Conservation (phyloP, 2,797 vertebrate genomes). For the Lindbergichthys nudifrons region DNA sequence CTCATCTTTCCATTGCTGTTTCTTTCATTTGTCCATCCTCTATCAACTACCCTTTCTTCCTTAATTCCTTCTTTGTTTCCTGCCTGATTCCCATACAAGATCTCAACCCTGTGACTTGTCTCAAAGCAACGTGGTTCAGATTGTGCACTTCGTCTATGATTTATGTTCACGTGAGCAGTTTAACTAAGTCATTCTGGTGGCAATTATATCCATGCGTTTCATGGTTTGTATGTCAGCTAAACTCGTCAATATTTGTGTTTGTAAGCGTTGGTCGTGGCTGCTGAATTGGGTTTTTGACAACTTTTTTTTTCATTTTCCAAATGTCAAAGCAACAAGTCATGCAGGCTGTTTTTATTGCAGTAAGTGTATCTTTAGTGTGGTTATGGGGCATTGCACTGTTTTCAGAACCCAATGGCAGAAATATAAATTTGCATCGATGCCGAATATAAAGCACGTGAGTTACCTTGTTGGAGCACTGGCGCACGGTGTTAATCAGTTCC, state of each 20-base stretch:
- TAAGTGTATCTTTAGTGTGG: not conserved
- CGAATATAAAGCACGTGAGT: not conserved
- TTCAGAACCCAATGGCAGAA: not conserved
- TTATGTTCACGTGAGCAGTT: not conserved
- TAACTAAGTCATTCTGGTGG: not conserved
- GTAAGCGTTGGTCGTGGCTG: not conserved
- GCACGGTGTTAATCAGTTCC: slow-evolving; percentile 95
- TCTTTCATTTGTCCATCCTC: not conserved
- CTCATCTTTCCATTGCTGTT: not conserved
- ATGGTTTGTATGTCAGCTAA: not conserved
- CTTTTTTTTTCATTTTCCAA: not conserved
- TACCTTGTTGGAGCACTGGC: slow-evolving; percentile 95
- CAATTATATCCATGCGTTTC: not conserved
- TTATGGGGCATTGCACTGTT: not conserved
- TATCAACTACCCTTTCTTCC: not conserved
- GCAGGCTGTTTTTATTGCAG: not conserved
- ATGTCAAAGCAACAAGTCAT: not conserved
- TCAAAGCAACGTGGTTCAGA: not conserved
- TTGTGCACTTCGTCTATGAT: not conserved
- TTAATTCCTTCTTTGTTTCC: not conserved
- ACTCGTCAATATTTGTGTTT: no score
- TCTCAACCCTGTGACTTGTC: not conserved
- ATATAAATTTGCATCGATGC: not conserved
- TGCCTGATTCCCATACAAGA: not conserved
- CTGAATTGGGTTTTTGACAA: not conserved